phyloP scores from a whole-genome alignment of 2,113 vertebrate species.

The Nicator chloris region DNA sequence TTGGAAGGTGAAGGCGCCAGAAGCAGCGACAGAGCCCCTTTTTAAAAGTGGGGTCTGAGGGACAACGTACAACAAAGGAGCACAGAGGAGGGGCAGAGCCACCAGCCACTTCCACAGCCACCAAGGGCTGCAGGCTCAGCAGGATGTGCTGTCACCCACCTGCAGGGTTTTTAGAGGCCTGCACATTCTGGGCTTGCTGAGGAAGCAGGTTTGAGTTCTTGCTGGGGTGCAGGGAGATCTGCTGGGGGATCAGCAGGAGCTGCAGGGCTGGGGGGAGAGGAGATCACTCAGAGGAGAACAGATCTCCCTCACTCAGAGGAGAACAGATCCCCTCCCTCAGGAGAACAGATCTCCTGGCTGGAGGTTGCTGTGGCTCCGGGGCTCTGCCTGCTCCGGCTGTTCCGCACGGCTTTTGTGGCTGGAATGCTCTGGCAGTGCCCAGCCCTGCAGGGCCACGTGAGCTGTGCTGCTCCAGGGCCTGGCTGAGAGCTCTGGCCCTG shows the following conservation, averaged over 20 bases:
- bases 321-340: background rate
- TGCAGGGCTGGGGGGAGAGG: background rate
- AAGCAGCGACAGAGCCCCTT: background rate
- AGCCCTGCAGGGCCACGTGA: background rate
- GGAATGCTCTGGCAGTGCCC: background rate
- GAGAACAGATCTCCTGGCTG: too few relatives aligned
- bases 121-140: background rate
- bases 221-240: background rate
- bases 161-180: background rate
- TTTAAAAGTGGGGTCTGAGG: background rate
- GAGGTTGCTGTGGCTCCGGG: background rate
- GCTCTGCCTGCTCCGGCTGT: background rate
- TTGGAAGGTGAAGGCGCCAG: background rate
- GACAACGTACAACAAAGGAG: too few relatives aligned
- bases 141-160: too few relatives aligned
- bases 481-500: background rate
- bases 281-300: too few relatives aligned
- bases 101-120: background rate
- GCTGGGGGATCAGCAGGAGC: too few relatives aligned
- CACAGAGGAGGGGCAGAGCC: background rate
- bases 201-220: background rate
- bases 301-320: background rate
- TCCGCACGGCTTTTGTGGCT: background rate
- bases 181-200: background rate
- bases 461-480: background rate